A percentile compares a stretch with the other conserved stretches of the same genome.
Evolutionary conservation across 2,113 vertebrate species (phyloP).

Genomic region (Setophaga petechia): DNA sequence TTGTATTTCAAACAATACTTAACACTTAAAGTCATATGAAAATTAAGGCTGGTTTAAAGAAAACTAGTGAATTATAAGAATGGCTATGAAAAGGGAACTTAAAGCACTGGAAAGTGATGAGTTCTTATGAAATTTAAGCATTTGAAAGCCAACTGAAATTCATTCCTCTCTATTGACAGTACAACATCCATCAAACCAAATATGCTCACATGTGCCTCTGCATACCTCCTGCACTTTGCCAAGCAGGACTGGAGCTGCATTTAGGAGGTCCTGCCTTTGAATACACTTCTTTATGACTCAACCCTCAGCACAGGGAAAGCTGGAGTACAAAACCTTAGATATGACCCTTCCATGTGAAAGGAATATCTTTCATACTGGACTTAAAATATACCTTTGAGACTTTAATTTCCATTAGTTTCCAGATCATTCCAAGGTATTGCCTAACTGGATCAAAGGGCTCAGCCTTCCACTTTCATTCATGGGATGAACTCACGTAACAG

Average conservation of each 20-base stretch:
- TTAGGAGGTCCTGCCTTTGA: neutral
- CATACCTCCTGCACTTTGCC: neutral
- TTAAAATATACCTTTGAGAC: neutral
- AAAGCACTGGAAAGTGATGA: neutral
- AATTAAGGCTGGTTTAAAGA: neutral
- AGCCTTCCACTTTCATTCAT: neutral
- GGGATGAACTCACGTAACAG: neutral
- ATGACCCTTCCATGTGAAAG: rapidly evolving
- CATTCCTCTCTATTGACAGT: neutral
- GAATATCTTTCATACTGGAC: neutral
- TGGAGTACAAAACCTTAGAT: neutral
- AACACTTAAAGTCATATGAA: neutral
- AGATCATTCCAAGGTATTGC: neutral
- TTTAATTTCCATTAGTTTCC: neutral
- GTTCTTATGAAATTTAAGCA: neutral
- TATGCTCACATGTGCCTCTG: neutral
- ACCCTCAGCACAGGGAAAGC: neutral
- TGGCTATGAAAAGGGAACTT: neutral
- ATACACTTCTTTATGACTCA: neutral
- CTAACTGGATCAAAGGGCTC: conserved; percentile 10
- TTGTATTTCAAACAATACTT: neutral
- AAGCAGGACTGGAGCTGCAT: neutral
- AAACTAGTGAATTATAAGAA: neutral
- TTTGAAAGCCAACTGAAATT: neutral
- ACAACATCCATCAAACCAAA: neutral